Conservation (phyloP, 2,113 vertebrate species). For the Cyphomyrus discorhynchus region DNA sequence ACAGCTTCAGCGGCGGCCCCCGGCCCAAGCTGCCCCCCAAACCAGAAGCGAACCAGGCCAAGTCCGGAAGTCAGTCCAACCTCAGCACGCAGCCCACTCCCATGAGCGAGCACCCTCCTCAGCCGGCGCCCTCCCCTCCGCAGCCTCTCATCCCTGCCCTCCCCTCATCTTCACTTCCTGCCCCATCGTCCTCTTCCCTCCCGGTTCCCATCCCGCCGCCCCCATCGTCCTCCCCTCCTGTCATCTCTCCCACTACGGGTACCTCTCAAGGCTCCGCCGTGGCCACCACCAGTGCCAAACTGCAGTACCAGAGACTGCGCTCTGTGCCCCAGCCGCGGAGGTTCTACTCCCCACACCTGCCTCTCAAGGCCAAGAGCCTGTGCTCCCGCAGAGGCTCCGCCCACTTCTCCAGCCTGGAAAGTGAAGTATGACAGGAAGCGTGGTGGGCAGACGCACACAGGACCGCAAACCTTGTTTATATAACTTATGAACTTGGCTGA, state of each 20-base stretch:
- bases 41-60: constrained; percentile 60
- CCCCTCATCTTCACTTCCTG: constrained; percentile 35
- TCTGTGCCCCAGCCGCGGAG: constrained; percentile 67
- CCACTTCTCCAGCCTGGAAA: constrained; percentile 89
- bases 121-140: constrained; percentile 55
- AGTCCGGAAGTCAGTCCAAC: constrained; percentile 83
- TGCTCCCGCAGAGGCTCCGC: constrained; percentile 81
- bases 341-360: constrained; percentile 71
- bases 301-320: constrained; percentile 71
- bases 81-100: constrained; percentile 71
- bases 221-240: constrained; percentile 54
- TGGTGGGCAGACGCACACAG: constrained; percentile 51
- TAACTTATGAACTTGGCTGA: constrained; percentile 61
- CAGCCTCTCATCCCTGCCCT: constrained; percentile 46
- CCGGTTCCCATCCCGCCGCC: constrained; percentile 60
- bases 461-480: constrained; percentile 47
- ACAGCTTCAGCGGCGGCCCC: constrained; percentile 62
- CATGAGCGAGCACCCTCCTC: constrained; percentile 56
- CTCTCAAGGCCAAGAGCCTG: constrained; percentile 76
- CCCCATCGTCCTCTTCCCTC: constrained; percentile 54
- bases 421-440: constrained; percentile 84
- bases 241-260: constrained; percentile 32
- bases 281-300: constrained; percentile 63
- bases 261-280: constrained; percentile 41
- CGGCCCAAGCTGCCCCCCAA: constrained; percentile 61